These are phyloP conservation scores for Oenanthe melanoleuca DNA, from an alignment of 2,113 vertebrate genomes.

Conservation along the genomic window DNA sequence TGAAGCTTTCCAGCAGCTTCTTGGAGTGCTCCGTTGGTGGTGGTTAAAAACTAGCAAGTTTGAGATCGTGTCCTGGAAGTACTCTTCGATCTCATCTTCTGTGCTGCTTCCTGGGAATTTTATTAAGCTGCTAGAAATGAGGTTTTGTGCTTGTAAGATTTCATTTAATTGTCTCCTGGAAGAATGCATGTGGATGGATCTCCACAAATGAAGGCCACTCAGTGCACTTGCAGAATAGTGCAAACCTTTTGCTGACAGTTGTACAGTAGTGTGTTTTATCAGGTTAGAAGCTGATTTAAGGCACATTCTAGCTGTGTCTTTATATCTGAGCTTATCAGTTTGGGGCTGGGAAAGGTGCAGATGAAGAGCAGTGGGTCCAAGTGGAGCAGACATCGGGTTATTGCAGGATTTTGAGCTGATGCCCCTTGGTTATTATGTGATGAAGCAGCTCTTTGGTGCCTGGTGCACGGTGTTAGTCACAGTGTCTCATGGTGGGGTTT, in stretches of 20 bases:
- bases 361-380: background rate
- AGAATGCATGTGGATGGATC: background rate
- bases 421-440: background rate
- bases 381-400: background rate
- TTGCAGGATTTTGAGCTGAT: background rate
- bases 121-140: background rate
- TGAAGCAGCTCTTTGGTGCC: background rate
- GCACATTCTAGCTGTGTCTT: background rate
- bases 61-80: background rate
- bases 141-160: background rate
- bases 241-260: background rate
- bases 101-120: background rate
- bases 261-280: background rate
- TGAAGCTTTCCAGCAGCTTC: background rate
- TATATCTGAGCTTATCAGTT: background rate
- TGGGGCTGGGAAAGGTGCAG: background rate
- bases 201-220: background rate
- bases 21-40: background rate
- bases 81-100: background rate
- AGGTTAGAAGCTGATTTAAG: background rate
- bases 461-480: background rate
- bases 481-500: background rate
- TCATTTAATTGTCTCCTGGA: background rate
- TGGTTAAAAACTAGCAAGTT: background rate
- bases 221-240: background rate